A percentile compares a stretch with the other conserved stretches of the same genome.
phyloP scores from a whole-genome alignment of 2,797 vertebrate species.

The Cirrhinus mrigala region DNA sequence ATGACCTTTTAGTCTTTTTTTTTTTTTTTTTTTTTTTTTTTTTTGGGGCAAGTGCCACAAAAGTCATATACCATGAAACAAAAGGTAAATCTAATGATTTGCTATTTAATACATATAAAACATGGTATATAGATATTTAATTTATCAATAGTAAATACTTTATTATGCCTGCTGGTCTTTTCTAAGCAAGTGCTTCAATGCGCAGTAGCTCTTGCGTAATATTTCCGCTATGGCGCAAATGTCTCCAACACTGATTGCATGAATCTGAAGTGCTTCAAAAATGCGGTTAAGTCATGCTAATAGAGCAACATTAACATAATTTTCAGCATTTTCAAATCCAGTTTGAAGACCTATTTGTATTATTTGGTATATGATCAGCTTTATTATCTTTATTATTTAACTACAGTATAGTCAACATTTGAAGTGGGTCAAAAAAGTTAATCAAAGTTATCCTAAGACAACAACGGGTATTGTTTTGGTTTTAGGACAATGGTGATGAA shows the following conservation, averaged over 20 bases:
- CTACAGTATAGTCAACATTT: too few species aligned
- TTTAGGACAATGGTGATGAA: too few species aligned
- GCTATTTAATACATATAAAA: too few species aligned
- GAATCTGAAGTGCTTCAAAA: not conserved
- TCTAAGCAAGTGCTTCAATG: not conserved
- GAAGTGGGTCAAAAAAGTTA: too few species aligned
- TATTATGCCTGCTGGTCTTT: not conserved
- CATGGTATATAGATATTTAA: too few species aligned
- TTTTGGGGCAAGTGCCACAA: too few species aligned
- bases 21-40: too few species aligned
- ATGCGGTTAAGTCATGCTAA: not conserved
- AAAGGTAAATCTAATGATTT: too few species aligned
- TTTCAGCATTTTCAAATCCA: not conserved
- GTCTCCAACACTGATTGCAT: not conserved
- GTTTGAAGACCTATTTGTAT: not conserved
- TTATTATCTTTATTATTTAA: not conserved
- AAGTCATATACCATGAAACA: too few species aligned
- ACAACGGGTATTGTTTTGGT: too few species aligned
- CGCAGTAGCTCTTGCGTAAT: not conserved
- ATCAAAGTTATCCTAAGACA: too few species aligned
- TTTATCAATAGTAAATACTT: not conserved
- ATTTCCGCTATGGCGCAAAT: not conserved
- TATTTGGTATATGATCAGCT: not conserved
- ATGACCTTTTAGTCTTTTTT: not conserved
- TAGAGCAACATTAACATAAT: not conserved